Evolutionary conservation across 2,888 invertebrate species (phyloP), one percentile per base, ranked within the genome.

Genomic region (Barypeithes pellucidus): DNA sequence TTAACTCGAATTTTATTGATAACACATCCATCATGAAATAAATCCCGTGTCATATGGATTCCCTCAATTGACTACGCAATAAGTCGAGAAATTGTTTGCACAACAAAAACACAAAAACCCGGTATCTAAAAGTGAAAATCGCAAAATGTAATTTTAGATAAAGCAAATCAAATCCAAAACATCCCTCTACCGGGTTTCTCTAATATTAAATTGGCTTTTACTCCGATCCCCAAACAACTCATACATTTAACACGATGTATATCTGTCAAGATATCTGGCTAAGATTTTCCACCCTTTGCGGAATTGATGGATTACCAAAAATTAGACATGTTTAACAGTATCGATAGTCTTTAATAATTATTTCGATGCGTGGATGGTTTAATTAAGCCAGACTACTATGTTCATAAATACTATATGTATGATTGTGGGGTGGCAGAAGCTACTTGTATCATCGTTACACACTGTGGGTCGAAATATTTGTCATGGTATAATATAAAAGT

Each of bases 201-300:
- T 72, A 72, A 67, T 72, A 72, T 67, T 67, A 72, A 72, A 72
- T 61, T 72, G 72, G 72, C 67, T 62, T 67, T 72, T 72, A 67
- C 72, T 66, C 59, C 33, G 66, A 71, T 71, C 71, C 54, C 71
- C 66, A 72, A 67, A 72, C 72, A 72, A 72, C 67, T 72, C 72
- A 74, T 70, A 70, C 69, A 69, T 74, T 67, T 69, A 74, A 70
- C 73, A 66, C 63, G 70, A 69, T 69, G 66, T 70, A 74, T 74
- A 74, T 74, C 73, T 74, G 69, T 74, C 73, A 70, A 70, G 73
- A 74, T 74, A 74, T 67, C 67, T 67, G 54, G 62, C 63, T 63
- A 63, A 68, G 67, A 73, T 73, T 67, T 73, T 67, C 54, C 70
- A 65, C 70, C 70, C 70, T 67, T 62, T 60, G 62, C 52, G 18